Conservation (phyloP, 2,888 invertebrate species). For the Ennomos fuscantarius region DNA sequence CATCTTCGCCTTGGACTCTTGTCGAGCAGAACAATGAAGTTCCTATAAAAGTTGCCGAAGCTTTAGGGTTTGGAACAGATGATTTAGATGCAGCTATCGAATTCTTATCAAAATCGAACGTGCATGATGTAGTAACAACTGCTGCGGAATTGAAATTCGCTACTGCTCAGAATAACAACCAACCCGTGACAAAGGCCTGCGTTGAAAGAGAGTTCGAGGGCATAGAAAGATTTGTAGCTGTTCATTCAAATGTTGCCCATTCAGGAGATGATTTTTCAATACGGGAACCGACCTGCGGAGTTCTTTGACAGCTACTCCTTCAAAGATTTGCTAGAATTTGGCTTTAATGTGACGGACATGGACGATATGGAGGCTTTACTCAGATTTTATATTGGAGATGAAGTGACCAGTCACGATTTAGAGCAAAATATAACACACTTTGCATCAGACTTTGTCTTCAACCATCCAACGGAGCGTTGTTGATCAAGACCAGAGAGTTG, state of each 20-base stretch:
- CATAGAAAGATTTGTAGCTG: slow-evolving; percentile 28
- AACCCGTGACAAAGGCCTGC: slow-evolving; percentile 35
- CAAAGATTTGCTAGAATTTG: slow-evolving; percentile 9
- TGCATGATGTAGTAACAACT: slow-evolving; percentile 25
- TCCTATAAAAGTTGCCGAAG: slow-evolving; percentile 31
- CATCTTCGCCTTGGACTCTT: slow-evolving; percentile 24
- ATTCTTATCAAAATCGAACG: slow-evolving; percentile 30
- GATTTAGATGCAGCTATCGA: slow-evolving; percentile 27
- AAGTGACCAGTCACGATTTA: background rate
- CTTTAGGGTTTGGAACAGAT: slow-evolving; percentile 29
- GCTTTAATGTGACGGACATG: slow-evolving; percentile 8
- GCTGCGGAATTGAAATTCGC: slow-evolving; percentile 10
- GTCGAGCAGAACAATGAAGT: slow-evolving; percentile 23
- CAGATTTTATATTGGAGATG: slow-evolving; percentile 15
- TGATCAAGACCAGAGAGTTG: slow-evolving; percentile 24
- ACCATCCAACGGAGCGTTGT: slow-evolving; percentile 47
- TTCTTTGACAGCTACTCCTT: slow-evolving; percentile 20
- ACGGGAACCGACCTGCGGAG: slow-evolving; percentile 23
- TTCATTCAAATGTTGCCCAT: slow-evolving; percentile 33
- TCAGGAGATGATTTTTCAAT: slow-evolving; percentile 39
- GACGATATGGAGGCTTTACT: background rate
- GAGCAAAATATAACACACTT: slow-evolving; percentile 40
- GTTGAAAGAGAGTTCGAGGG: slow-evolving; percentile 33
- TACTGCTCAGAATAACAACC: slow-evolving; percentile 5
- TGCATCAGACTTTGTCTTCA: slow-evolving; percentile 45